Evolutionary conservation across 2,113 vertebrate species (phyloP).

Genomic region (Megalops atlanticus): DNA sequence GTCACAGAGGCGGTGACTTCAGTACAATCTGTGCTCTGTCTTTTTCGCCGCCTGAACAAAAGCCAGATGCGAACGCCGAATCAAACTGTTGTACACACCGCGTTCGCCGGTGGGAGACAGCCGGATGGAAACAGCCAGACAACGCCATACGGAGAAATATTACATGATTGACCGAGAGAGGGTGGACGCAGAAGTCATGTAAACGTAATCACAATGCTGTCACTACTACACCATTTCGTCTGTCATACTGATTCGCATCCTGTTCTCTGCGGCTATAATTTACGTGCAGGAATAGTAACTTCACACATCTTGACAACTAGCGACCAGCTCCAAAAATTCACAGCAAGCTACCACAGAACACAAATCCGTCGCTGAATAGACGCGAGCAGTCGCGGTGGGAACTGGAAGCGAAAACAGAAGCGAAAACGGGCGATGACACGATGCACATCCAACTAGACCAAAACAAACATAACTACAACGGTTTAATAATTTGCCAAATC

Average conservation of each 20-base stretch:
- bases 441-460: background rate
- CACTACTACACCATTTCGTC: background rate
- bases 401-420: background rate
- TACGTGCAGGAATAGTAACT: background rate
- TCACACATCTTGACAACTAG: background rate
- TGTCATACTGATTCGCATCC: background rate
- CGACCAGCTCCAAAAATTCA: background rate
- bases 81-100: constrained; percentile 18
- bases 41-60: constrained; percentile 46
- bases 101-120: constrained; percentile 17
- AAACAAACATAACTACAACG: background rate
- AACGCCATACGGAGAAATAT: constrained; percentile 43
- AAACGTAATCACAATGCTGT: constrained; percentile 41
- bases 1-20: background rate
- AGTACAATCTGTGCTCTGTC: constrained; percentile 19
- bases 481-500: background rate
- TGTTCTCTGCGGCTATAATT: background rate
- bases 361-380: background rate
- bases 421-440: background rate
- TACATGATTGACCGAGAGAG: background rate
- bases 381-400: background rate
- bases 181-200: background rate
- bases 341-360: background rate
- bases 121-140: constrained; percentile 47
- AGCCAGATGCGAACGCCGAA: constrained; percentile 56